phyloP scores from a whole-genome alignment of 2,888 invertebrate genomes.

The Brachylomia viminalis region DNA sequence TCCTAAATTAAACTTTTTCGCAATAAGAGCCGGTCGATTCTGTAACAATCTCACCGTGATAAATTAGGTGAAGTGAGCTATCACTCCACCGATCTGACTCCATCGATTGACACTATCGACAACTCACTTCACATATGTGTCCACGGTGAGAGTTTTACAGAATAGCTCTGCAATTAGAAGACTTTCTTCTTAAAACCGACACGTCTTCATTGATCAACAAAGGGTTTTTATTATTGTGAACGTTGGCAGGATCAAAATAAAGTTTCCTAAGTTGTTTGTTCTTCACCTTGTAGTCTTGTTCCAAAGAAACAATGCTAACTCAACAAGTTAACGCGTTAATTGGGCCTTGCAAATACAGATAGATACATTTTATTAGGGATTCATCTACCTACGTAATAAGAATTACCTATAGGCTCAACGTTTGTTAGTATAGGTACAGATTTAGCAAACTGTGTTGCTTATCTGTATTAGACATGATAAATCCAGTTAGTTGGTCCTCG shows the following conservation, averaged over 20 bases:
- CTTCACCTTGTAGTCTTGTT: conserved; percentile 26
- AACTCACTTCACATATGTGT: no score
- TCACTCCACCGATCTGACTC: no score
- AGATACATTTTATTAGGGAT: neutral
- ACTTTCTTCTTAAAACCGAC: conserved; percentile 26
- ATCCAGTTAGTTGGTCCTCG: neutral
- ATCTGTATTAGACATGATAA: no score
- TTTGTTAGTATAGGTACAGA: neutral
- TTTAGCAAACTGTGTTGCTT: neutral
- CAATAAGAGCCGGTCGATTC: no score
- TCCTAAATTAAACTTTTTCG: conserved; percentile 15
- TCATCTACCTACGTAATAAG: neutral
- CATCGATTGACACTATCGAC: no score
- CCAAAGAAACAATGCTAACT: conserved; percentile 11
- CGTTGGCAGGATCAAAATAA: conserved; percentile 33
- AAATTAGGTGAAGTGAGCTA: no score
- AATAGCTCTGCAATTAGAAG: no score
- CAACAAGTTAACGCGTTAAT: conserved; percentile 19
- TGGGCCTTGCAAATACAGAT: neutral
- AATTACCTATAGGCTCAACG: neutral
- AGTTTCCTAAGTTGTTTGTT: conserved; percentile 44
- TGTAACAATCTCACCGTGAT: no score
- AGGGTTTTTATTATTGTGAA: conserved; percentile 43
- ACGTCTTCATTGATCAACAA: conserved; percentile 49
- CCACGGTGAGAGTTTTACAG: no score